A percentile compares a stretch with the other conserved stretches of the same genome.
Conservation (phyloP, 35 echinoderm and acorn worm species). For the Apostichopus californicus region DNA sequence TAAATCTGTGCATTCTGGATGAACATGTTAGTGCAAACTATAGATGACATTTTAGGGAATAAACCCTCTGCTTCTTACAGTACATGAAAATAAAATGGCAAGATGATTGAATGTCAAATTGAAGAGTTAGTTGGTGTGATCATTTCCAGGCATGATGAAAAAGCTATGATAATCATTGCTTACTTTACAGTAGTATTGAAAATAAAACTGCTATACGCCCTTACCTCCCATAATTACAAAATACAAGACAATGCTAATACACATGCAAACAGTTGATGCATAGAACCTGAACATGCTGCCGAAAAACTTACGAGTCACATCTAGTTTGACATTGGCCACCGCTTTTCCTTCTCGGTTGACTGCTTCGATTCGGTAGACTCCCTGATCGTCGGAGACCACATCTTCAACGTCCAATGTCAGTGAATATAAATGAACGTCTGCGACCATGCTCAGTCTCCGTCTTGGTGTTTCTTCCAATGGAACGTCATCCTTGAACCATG, state of each 20-base stretch:
- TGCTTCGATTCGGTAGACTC: conserved; percentile 84
- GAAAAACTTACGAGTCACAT: conserved; percentile 86
- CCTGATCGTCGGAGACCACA: conserved; percentile 74
- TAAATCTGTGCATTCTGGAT: too few species aligned
- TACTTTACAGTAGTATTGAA: neutral
- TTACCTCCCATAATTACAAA: neutral
- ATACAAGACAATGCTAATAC: neutral
- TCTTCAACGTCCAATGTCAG: conserved; percentile 75
- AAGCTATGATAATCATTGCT: neutral
- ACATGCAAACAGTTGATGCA: neutral
- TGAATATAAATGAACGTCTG: conserved; percentile 92
- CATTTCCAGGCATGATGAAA: neutral
- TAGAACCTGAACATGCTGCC: neutral
- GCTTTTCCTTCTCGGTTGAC: conserved; percentile 85
- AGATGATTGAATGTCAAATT: neutral
- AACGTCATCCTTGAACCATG: conserved; percentile 84
- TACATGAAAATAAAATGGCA: too few species aligned
- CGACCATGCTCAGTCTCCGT: conserved; percentile 78
- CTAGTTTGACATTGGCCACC: conserved; percentile 69
- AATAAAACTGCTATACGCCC: neutral
- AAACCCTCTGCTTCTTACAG: too few species aligned
- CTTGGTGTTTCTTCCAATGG: conserved; percentile 84
- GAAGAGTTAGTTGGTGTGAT: neutral
- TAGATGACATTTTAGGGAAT: too few species aligned
- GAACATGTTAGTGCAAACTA: too few species aligned